Base-by-base conservation (phyloP, 2,888 invertebrate genomes). In the Vanessa cardui region DNA sequence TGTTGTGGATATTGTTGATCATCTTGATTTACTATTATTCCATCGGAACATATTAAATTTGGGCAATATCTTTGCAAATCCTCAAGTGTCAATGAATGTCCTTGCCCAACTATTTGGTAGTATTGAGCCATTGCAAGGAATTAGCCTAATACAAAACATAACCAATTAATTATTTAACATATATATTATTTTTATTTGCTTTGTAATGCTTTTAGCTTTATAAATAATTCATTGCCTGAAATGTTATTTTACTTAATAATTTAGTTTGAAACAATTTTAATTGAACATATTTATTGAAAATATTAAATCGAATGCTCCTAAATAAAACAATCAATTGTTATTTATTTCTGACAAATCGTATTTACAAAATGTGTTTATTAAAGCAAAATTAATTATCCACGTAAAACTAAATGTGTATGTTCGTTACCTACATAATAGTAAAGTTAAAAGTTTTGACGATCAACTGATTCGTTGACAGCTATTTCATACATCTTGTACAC, bases 61-160 rank as follows among this genome's bases (percentile, higher is more conserved):
- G 94, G 94, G 83, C 94, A 95, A 80, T 94, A 94, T 80, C 94
- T 94, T 84, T 94, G 94, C 73, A 94, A 82, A 77, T 95, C 95
- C 77, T 95, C 95, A 75, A 94, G 80, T 71, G 93, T 89, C 68
- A 93, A 78, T 80, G 89, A 88, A 83, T 92, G 93, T 77, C 90
- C 87, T 88, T 93, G 94, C 83, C 94, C 94, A 83, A 94, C 93
- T 82, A 95, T 94, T 80, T 95, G 95, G 85, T 94, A 95, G 88
- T 94, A 95, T 86, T 95, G 95, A 85, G 95, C 95, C 96, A 96
- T 96, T 84, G 87, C 90, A 84, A 83, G 78, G 73, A 74, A 78
- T 90, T 88, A 92, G 76, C 89, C 90, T 91, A 79, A 16, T 31
- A 54, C 16, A 74, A 82, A 82, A 74, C 67, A 74, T 44, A 62